Evolutionary conservation across 2,888 invertebrate species (phyloP), one percentile per base, ranked within the genome.

Genomic region (Sinodicranocentrus sp.): DNA sequence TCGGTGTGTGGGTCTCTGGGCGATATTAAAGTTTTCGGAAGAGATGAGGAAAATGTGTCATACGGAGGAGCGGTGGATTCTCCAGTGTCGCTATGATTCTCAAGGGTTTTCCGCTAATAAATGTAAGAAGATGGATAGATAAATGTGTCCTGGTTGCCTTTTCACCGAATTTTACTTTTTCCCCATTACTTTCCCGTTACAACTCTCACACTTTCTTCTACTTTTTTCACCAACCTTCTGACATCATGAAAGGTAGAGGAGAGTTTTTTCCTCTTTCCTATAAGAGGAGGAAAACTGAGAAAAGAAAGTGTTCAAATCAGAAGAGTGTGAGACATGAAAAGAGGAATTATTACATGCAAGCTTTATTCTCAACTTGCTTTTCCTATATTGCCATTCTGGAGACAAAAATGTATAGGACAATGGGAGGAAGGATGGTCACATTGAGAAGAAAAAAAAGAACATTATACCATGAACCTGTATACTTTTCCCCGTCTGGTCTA

Each of bases 141-240:
- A 78, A 78, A 78, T 78, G 78, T 78, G 78, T 61, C 70, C 61
- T 70, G 61, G 78, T 70, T 78, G 78, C 78, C 77, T 78, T 78
- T 78, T 78, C 78, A 78, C 70, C 48, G 68, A 77, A 70, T 78
- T 78, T 78, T 52, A 52, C 52, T 52, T 52, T 67, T 33, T 0
- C 63, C 48, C 48, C n/a, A 48, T n/a, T n/a, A 6, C 15, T 48
- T 48, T n/a, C 15, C n/a, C 48, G 48, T 48, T 48, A n/a, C 48
- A 39, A 67, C 63, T 76, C 59, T 77, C 68, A 68, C 77, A 68
- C 68, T 77, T 77, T 70, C 19, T 54, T 48, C 44, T 21, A 54
- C 17, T 28, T 67, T 13, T 61, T 57, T 52, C 26, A 17, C 65
- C 6, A 48, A 26, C 21, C 23, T 21, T 57, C 57, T 8, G 61